Percentiles rank a stretch among this genome's conserved stretches.
These are phyloP conservation scores for Lophochroa leadbeateri DNA, from an alignment of 2,113 vertebrate genomes.

Conservation along the genomic window DNA sequence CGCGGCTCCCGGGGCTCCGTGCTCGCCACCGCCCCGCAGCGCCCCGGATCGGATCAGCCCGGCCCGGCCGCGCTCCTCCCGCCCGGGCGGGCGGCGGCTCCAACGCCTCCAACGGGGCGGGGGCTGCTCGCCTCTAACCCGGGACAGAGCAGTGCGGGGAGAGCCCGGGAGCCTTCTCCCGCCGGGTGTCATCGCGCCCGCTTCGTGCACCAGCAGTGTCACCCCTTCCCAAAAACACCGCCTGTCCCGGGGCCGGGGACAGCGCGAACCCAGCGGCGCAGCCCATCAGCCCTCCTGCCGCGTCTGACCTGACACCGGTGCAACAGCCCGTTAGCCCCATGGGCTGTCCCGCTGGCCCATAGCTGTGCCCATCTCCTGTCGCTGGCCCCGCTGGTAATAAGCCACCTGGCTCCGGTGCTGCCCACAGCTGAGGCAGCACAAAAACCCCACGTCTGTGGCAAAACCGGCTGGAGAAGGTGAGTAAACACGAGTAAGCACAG, in stretches of 20 bases:
- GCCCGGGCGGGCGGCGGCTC: neutral
- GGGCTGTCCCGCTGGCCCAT: neutral
- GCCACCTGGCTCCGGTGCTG: neutral
- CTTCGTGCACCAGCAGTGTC: neutral
- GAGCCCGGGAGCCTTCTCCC: neutral
- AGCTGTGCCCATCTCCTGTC: rapidly evolving
- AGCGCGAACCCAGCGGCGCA: neutral
- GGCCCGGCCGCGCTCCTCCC: neutral
- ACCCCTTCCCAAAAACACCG: neutral
- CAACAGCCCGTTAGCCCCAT: neutral
- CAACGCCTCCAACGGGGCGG: neutral
- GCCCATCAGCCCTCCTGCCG: neutral
- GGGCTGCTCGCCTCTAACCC: too few relatives aligned
- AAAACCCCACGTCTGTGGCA: neutral
- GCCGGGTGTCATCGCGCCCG: too few relatives aligned
- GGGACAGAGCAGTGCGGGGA: neutral
- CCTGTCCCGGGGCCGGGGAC: neutral
- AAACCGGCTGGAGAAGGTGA: slow-evolving; percentile 46
- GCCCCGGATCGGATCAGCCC: neutral
- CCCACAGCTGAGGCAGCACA: slow-evolving; percentile 53
- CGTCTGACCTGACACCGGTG: neutral
- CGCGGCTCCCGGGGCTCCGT: too few relatives aligned
- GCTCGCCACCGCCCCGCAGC: neutral
- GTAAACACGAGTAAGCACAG: neutral
- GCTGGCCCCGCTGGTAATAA: neutral